A percentile compares a stretch with the other conserved stretches of the same genome.
Evolutionary conservation across 1,140 invertebrate genomes (phyloP).

Genomic region (Meloidogyne exigua): DNA sequence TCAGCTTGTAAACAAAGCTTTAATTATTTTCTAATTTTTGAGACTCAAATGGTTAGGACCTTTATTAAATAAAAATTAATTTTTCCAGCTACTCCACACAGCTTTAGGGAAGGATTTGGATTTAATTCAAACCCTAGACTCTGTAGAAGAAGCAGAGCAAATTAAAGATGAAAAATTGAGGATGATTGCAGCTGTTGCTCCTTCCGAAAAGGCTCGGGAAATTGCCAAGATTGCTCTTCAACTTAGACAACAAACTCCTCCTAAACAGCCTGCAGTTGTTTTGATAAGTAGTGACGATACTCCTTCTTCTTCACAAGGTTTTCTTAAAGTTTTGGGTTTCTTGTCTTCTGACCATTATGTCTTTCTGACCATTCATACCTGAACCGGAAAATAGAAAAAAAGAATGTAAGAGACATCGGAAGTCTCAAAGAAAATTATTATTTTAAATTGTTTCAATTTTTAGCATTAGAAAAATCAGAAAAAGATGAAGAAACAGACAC

Average conservation of each 20-base stretch:
- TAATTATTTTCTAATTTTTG: no score
- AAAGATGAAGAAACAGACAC: slow-evolving; percentile 10
- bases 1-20: no score
- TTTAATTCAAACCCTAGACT: slow-evolving; percentile 48
- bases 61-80: neutral
- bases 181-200: slow-evolving; percentile 52
- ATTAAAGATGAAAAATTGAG: slow-evolving; percentile 53
- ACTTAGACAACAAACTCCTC: neutral
- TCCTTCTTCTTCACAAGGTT: slow-evolving; percentile 18
- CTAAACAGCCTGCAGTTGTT: neutral
- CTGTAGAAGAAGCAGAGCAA: slow-evolving; percentile 57
- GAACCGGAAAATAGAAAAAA: no score
- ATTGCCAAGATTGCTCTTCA: slow-evolving; percentile 19
- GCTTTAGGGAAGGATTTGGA: slow-evolving; percentile 55
- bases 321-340: neutral
- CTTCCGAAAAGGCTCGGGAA: slow-evolving; percentile 28
- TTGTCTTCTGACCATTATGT: no score
- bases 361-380: no score
- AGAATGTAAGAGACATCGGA: no score
- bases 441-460: neutral
- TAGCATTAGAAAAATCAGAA: slow-evolving; percentile 9
- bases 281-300: no score
- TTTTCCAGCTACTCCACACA: slow-evolving; percentile 54
- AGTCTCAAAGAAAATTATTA: no score
- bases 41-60: no score